Evolutionary conservation across 2,797 vertebrate species (phyloP).

Genomic region (Argentina silus): DNA sequence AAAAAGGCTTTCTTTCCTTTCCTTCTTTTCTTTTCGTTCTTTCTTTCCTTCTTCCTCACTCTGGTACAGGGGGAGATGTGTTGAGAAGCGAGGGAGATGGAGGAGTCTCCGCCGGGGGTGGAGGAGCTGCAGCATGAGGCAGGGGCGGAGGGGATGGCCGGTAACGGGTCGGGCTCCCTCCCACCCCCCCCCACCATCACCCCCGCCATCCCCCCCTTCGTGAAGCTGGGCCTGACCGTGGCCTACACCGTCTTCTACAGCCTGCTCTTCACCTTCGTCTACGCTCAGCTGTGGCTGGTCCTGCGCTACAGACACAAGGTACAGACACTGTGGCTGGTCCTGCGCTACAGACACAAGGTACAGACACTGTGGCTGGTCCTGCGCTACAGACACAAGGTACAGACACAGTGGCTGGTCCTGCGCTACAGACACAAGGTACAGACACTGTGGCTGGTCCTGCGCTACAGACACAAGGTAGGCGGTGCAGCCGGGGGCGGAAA

Average conservation of each 20-base stretch:
- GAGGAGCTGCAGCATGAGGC: conserved; percentile 39
- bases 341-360: no score
- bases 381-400: no score
- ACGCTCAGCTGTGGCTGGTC: conserved; percentile 86
- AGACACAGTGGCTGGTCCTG: no score
- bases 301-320: conserved; percentile 80
- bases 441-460: no score
- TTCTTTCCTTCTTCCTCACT: background rate
- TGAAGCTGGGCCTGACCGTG: conserved; percentile 84
- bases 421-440: no score
- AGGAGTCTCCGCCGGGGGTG: conserved; percentile 4
- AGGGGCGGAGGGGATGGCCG: conserved; percentile 30
- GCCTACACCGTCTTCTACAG: conserved; percentile 85
- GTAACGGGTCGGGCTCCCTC: conserved; percentile 47
- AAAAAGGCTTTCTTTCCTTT: background rate
- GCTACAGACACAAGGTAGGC: no score
- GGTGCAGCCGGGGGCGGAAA: no score
- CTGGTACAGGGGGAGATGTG: conserved; percentile 42
- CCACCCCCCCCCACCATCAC: conserved; percentile 74
- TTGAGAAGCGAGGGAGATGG: conserved; percentile 57
- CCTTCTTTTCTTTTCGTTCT: no score
- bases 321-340: no score
- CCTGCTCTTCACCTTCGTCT: conserved; percentile 84
- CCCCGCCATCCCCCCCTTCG: conserved; percentile 83
- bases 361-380: no score